Evolutionary conservation across 2,888 invertebrate species (phyloP).

Genomic region (Megaustenia siamemsis): DNA sequence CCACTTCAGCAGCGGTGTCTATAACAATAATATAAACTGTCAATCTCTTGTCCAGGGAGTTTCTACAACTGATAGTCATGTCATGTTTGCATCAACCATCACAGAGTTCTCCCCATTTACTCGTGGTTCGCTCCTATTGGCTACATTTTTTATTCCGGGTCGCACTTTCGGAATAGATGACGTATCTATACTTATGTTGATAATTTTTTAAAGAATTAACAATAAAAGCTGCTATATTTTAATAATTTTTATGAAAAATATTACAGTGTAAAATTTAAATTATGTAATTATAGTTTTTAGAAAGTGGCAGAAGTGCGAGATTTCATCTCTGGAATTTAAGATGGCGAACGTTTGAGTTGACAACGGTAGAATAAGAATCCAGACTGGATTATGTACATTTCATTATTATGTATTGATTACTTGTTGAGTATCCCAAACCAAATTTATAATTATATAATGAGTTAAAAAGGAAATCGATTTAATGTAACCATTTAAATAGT

Average conservation of each 20-base stretch:
- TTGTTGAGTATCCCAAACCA: constrained; percentile 20
- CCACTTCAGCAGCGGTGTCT: neutral
- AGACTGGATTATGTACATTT: too few relatives aligned
- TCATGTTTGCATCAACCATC: neutral
- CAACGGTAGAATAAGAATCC: constrained; percentile 53
- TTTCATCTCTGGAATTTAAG: constrained; percentile 59
- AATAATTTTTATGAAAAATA: neutral
- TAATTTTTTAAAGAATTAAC: neutral
- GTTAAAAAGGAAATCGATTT: too few relatives aligned
- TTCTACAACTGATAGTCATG: neutral
- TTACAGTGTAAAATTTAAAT: too few relatives aligned
- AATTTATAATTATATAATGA: too few relatives aligned
- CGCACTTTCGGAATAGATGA: constrained; percentile 45
- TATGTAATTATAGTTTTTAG: neutral
- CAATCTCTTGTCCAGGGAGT: neutral
- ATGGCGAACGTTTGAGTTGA: constrained; percentile 67
- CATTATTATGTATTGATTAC: too few relatives aligned
- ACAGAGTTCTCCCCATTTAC: constrained; percentile 33
- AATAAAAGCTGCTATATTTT: neutral
- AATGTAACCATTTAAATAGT: too few relatives aligned
- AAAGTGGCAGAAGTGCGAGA: neutral
- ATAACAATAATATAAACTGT: neutral
- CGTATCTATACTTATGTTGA: neutral
- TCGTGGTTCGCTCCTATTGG: constrained; percentile 54
- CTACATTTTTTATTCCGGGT: constrained; percentile 45